Evolutionary conservation across 2,113 vertebrate genomes (phyloP).

Genomic region (Myocastor coypus): DNA sequence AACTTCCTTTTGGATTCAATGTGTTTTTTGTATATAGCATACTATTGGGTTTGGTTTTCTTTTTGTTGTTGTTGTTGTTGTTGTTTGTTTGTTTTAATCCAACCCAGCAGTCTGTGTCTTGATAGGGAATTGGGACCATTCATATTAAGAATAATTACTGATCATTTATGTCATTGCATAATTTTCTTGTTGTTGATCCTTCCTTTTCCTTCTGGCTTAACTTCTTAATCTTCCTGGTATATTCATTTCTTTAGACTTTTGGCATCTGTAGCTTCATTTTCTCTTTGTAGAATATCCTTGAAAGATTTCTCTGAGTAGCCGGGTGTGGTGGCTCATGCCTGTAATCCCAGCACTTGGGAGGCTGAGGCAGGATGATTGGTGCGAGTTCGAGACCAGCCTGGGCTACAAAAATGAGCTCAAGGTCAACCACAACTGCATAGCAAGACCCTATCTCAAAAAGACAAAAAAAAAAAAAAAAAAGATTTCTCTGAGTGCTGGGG

Average conservation of each 20-base stretch:
- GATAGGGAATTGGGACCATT: neutral
- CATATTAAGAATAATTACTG: neutral
- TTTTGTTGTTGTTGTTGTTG: too few species aligned
- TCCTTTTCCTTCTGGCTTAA: neutral
- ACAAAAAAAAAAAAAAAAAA: too few species aligned
- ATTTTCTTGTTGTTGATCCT: neutral
- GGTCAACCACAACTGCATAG: too few species aligned
- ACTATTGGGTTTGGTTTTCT: neutral
- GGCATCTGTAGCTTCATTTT: neutral
- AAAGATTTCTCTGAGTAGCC: too few species aligned
- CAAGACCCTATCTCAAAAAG: too few species aligned
- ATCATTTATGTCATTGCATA: neutral
- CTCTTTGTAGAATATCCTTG: too few species aligned
- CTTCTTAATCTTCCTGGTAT: neutral
- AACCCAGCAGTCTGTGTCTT: neutral
- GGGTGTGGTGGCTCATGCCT: too few species aligned
- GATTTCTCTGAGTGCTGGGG: neutral
- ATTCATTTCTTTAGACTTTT: neutral
- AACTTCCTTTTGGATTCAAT: neutral
- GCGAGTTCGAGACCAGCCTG: too few species aligned
- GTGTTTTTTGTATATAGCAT: neutral
- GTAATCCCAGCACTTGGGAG: too few species aligned
- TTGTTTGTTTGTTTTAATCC: too few species aligned
- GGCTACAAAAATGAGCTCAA: too few species aligned
- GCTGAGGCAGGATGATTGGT: too few species aligned